Evolutionary conservation across 2,797 vertebrate species (phyloP), one percentile per base, ranked within the genome.

Genomic region (Sebastes cheni): DNA sequence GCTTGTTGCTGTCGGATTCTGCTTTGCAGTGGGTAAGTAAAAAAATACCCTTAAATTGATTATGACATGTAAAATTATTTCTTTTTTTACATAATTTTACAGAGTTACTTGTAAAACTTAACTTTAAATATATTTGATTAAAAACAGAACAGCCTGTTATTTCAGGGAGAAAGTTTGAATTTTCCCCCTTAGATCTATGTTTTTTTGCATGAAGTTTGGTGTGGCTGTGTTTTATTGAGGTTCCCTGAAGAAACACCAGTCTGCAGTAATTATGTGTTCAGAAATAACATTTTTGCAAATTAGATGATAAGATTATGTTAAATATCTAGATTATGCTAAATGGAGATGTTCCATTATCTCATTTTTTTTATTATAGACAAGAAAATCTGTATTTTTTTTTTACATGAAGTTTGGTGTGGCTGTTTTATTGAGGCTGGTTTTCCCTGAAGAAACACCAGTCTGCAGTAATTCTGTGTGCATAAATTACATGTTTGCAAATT

Each of bases 21-120:
- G 87, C 83, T 90, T 95, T 77, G 82, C 93, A 71, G 1, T 88
- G 50, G 95, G 95, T 96, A 85, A 95, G 95, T 18, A 18, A 56
- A 22, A 22, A 55, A 55, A 55, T 4, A 2, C 8, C 9, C 3
- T 3, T 6, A 11, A 23, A 13, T 46, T 1, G 5, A 36, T 36
- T 4, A 2, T 72, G 0, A 65, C 4, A 25, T 59, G 5, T 78
- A 12, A 13, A 18, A 64, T 25, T 7, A 18, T n/a, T n/a, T n/a
- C n/a, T n/a, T n/a, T n/a, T n/a, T n/a, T n/a, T n/a, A n/a, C 8
- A 14, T 12, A 1, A n/a, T 25, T 23, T 29, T 9, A 29, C 25
- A 5, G 12, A 16, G 1, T 12, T 1, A 7, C 14, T 4, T 55
- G 16, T 10, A 27, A 52, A 46, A 58, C 4, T 34, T 16, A 3